phyloP scores from a whole-genome alignment of 2,113 vertebrate species.

The Megaceryle torquata region DNA sequence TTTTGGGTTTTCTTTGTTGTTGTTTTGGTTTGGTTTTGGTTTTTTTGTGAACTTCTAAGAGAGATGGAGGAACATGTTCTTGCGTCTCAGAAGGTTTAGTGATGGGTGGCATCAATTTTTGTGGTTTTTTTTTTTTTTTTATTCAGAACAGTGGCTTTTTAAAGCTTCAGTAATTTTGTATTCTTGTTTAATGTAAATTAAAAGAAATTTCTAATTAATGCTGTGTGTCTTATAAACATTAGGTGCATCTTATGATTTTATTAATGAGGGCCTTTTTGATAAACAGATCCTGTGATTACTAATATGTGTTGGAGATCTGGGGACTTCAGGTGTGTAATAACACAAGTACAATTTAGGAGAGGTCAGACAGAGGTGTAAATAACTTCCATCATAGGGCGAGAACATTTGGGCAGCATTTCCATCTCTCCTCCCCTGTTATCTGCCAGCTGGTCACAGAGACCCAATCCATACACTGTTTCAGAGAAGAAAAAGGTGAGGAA shows the following conservation, averaged over 20 bases:
- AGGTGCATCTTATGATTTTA: background rate
- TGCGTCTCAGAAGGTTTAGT: background rate
- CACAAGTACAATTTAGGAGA: background rate
- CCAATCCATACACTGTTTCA: background rate
- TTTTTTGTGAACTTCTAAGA: background rate
- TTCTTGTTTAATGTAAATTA: conserved; percentile 36
- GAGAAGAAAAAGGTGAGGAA: background rate
- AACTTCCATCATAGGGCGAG: background rate
- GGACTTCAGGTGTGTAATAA: background rate
- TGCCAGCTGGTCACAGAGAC: background rate
- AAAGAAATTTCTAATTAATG: conserved; percentile 35
- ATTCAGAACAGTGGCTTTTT: background rate
- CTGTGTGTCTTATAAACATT: background rate
- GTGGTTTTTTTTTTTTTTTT: background rate
- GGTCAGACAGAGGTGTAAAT: background rate
- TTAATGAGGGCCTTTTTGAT: background rate
- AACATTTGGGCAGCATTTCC: background rate
- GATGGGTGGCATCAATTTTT: background rate
- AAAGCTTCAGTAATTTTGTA: background rate
- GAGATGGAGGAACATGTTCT: background rate
- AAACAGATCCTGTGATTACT: background rate
- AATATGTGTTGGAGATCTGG: background rate
- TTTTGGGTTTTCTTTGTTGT: background rate
- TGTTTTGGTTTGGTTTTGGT: background rate
- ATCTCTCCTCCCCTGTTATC: background rate